Conservation (phyloP, 2,797 vertebrate species). For the Uromys caudimaculatus region DNA sequence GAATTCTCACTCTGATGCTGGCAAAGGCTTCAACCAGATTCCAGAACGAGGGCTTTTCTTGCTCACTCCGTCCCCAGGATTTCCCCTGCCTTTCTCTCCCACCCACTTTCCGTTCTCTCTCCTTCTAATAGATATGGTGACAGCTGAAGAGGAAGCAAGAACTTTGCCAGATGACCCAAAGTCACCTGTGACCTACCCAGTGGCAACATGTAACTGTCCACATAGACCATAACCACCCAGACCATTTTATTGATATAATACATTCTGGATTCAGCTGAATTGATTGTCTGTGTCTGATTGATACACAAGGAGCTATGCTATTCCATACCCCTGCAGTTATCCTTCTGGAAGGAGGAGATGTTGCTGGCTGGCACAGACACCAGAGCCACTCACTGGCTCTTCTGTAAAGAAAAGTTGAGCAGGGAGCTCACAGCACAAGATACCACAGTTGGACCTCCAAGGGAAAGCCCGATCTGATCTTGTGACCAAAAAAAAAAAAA, state of each 20-base stretch:
- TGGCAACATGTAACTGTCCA: neutral
- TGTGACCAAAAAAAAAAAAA: neutral
- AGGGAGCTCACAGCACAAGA: neutral
- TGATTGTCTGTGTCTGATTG: neutral
- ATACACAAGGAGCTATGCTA: neutral
- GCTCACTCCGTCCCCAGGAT: neutral
- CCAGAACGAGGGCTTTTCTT: neutral
- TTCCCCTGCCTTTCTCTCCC: too few relatives aligned
- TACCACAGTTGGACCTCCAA: neutral
- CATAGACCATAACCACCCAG: neutral
- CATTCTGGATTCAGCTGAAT: constrained; percentile 12
- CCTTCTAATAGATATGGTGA: neutral
- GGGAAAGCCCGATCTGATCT: neutral
- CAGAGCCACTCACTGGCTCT: neutral
- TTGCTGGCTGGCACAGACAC: neutral
- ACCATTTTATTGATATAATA: neutral
- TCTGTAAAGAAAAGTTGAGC: neutral
- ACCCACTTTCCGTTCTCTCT: neutral
- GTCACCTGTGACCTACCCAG: neutral
- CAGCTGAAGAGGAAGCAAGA: neutral
- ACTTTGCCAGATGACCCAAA: neutral
- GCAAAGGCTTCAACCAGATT: neutral
- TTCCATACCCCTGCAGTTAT: neutral
- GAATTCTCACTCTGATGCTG: neutral
- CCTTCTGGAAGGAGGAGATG: neutral